A percentile compares a stretch with the other conserved stretches of the same genome.
phyloP scores from a whole-genome alignment of 2,113 vertebrate genomes.

The Aphyosemion australe region DNA sequence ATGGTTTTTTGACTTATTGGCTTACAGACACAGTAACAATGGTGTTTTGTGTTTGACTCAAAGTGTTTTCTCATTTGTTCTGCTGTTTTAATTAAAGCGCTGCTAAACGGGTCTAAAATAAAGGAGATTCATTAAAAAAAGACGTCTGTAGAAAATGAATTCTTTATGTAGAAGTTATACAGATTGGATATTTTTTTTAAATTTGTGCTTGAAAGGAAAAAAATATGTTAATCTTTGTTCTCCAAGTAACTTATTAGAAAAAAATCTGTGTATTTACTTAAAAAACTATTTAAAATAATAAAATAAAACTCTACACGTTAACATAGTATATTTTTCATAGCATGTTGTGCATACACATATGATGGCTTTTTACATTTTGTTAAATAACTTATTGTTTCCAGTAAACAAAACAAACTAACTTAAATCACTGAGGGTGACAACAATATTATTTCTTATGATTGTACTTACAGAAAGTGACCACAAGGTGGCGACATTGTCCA shows the following conservation, averaged over 20 bases:
- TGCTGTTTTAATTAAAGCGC: background rate
- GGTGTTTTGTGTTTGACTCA: slow-evolving; percentile 11
- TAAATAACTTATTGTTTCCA: slow-evolving; percentile 2
- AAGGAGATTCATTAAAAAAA: background rate
- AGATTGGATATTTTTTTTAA: too few species aligned
- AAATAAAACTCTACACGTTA: too few species aligned
- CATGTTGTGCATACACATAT: background rate
- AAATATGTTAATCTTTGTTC: too few species aligned
- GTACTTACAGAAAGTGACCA: slow-evolving; percentile 4
- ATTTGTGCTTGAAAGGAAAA: too few species aligned
- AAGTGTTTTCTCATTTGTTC: background rate
- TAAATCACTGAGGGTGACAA: background rate
- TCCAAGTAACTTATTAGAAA: too few species aligned
- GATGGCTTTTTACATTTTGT: background rate
- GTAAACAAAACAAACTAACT: slow-evolving; percentile 13
- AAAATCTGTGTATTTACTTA: too few species aligned
- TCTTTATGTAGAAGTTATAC: too few species aligned
- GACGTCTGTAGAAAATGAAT: too few species aligned
- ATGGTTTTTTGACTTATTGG: slow-evolving; percentile 1
- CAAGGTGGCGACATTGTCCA: slow-evolving; percentile 37
- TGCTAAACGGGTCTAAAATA: background rate
- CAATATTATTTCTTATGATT: background rate
- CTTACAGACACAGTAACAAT: slow-evolving; percentile 11
- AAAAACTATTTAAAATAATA: too few species aligned
- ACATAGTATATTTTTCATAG: too few species aligned